A percentile compares a stretch with the other conserved stretches of the same genome.
phyloP scores from a whole-genome alignment of 2,113 vertebrate species.

The Odobenus rosmarus region DNA sequence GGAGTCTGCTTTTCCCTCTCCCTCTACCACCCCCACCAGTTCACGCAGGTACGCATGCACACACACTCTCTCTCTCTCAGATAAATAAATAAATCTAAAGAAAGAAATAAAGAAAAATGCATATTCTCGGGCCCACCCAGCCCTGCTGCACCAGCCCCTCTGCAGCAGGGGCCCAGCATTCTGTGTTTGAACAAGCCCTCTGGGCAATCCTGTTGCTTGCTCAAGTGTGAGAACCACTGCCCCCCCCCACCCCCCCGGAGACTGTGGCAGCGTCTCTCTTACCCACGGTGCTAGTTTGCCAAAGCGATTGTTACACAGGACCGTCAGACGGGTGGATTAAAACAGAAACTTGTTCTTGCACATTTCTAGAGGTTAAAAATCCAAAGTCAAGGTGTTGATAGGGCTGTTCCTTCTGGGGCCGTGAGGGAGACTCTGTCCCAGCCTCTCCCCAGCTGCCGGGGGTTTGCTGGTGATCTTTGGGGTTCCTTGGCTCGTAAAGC shows the following conservation, averaged over 20 bases:
- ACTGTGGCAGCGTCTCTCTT: neutral
- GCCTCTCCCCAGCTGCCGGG: neutral
- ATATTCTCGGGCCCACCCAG: neutral
- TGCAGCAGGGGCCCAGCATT: neutral
- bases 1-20: neutral
- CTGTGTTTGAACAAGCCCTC: neutral
- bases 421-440: neutral
- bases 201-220: neutral
- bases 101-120: too few relatives aligned
- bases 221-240: neutral
- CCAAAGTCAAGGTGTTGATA: neutral
- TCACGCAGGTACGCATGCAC: neutral
- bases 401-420: neutral
- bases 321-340: neutral
- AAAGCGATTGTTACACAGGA: neutral
- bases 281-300: too few relatives aligned
- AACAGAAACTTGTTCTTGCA: neutral
- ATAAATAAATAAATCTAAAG: neutral
- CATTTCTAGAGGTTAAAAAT: neutral
- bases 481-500: neutral
- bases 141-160: neutral
- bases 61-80: neutral
- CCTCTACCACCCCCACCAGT: neutral
- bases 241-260: accelerated
- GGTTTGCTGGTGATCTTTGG: neutral